Base-by-base conservation (phyloP, 92 coral and sea anemone genomes). In the Chrysogorgia sp. region DNA sequence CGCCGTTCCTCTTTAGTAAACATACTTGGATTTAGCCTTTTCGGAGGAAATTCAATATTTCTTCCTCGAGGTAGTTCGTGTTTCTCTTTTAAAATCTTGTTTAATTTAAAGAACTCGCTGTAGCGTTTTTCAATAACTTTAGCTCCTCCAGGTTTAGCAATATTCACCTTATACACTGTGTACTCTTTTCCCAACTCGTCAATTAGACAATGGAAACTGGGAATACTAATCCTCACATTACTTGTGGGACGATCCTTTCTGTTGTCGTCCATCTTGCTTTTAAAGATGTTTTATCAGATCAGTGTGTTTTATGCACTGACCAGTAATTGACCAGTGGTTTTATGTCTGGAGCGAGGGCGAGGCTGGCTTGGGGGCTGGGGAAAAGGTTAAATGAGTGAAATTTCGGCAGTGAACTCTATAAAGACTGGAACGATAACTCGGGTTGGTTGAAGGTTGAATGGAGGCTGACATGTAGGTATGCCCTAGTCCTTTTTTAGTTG, bases 121-220 rank as follows among this genome's bases (percentile, higher is more conserved):
- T 87, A 94, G 12, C 98, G 74, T 63, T 81, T 87, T 70, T 87
- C 97, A 48, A 86, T 60, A 2, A 72, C 81, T 58, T 81, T 87
- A 14, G 71, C 78, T 0, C 92, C 98, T 59, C 93, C 96, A 8
- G 96, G 97, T 75, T 89, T 91, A 10, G 93, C 78, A 43, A 92
- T 79, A 70, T 83, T 89, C 59, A 94, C 80, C 77, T 87, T 90
- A 62, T 92, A 94, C 23, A 86, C 97, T 10, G 92, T 89, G 34
- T 64, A 89, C 14, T 31, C 75, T 30, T 88, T 87, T 43, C 90
- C 89, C 31, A 49, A 80, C 17, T 85, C 86, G 66, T 90, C 92
- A 45, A 70, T 78, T 60, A 87, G 63, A 69, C 86, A 91, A 34
- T 81, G 86, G 64, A 87, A 94, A 56, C 80, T 65, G n/a, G 98